A percentile compares a stretch with the other conserved stretches of the same genome.
These are phyloP conservation scores for Synodontis membranacea DNA, from an alignment of 2,113 vertebrate species.

Conservation along the genomic window DNA sequence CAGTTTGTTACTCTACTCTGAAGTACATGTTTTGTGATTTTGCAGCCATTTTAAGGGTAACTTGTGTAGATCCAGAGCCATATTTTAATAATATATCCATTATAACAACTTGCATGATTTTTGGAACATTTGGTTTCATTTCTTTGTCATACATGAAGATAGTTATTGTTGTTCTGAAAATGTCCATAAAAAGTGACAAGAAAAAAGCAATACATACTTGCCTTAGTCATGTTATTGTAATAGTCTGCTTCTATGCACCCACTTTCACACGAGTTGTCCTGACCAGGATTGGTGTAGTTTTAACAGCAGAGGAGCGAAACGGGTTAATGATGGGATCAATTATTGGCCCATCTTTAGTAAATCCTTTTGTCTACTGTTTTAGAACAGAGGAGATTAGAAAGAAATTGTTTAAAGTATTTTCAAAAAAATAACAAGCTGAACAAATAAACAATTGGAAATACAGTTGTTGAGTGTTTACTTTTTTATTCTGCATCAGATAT, in stretches of 20 bases:
- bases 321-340: conserved; percentile 25
- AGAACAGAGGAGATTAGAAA: conserved; percentile 54
- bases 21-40: conserved; percentile 55
- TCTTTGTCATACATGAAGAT: conserved; percentile 46
- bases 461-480: too few relatives aligned
- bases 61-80: conserved; percentile 34
- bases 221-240: conserved; percentile 56
- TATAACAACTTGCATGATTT: conserved; percentile 34
- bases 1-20: conserved; percentile 37
- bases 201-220: conserved; percentile 55
- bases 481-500: too few relatives aligned
- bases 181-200: conserved; percentile 25
- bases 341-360: conserved; percentile 51
- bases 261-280: conserved; percentile 36
- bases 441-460: not conserved
- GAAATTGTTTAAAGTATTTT: conserved; percentile 17
- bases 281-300: conserved; percentile 50
- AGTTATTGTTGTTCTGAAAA: conserved; percentile 27
- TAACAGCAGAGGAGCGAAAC: conserved; percentile 39
- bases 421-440: not conserved
- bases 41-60: conserved; percentile 17
- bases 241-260: conserved; percentile 48
- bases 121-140: conserved; percentile 49
- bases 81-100: conserved; percentile 26
- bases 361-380: conserved; percentile 60